phyloP scores from a whole-genome alignment of 2,888 invertebrate genomes.

The Rhamnusium bicolor region DNA sequence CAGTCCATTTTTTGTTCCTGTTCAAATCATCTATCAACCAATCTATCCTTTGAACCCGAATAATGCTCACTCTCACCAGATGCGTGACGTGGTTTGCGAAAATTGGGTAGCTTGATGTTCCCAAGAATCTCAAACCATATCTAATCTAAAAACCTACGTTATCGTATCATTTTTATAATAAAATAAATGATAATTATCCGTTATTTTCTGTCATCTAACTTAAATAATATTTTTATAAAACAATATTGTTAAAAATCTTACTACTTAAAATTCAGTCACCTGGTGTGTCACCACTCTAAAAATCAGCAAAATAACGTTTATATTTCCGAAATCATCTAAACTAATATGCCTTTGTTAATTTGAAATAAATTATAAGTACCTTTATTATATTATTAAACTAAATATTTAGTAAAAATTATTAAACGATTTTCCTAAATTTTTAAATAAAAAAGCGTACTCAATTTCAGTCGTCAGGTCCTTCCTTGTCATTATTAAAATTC shows the following conservation, averaged over 20 bases:
- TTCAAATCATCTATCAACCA: too few species aligned
- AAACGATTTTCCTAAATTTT: too few species aligned
- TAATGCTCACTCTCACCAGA: too few species aligned
- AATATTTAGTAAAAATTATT: too few species aligned
- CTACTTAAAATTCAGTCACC: not conserved
- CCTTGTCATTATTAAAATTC: too few species aligned
- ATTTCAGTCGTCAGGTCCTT: too few species aligned
- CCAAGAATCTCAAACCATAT: not conserved
- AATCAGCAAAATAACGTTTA: not conserved
- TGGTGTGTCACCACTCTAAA: not conserved
- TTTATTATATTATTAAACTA: too few species aligned
- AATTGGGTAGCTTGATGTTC: not conserved
- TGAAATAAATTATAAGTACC: too few species aligned
- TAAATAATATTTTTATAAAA: not conserved
- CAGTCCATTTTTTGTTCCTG: too few species aligned
- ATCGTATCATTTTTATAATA: not conserved
- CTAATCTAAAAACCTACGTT: not conserved
- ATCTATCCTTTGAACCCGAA: too few species aligned
- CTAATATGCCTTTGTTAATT: not conserved
- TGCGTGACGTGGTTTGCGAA: not conserved
- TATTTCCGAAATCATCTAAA: not conserved
- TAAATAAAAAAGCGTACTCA: too few species aligned
- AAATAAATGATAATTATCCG: not conserved
- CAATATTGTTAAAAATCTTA: not conserved
- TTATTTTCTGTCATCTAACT: not conserved